Conservation (phyloP, 2,113 vertebrate species). For the Gambusia affinis region DNA sequence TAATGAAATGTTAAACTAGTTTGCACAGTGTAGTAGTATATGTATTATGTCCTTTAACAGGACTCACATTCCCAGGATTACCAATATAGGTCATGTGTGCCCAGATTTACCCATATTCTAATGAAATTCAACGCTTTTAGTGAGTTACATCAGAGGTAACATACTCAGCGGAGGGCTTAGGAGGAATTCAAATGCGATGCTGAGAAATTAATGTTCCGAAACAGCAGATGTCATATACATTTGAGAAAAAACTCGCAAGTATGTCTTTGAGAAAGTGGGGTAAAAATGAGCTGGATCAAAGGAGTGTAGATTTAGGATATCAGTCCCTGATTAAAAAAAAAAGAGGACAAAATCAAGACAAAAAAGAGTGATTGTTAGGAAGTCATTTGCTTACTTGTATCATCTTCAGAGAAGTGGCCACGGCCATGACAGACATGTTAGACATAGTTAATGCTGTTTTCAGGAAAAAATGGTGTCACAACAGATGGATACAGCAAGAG, state of each 20-base stretch:
- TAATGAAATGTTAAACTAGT: neutral
- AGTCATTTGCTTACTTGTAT: slow-evolving; percentile 18
- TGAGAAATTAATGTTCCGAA: slow-evolving; percentile 43
- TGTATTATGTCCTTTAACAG: neutral
- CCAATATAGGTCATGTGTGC: slow-evolving; percentile 39
- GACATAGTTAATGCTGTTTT: slow-evolving; percentile 96
- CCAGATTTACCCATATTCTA: slow-evolving; percentile 55
- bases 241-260: slow-evolving; percentile 29
- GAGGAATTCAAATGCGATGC: slow-evolving; percentile 52
- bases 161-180: slow-evolving; percentile 53
- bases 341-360: neutral
- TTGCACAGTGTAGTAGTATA: neutral
- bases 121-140: slow-evolving; percentile 51
- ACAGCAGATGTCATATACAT: slow-evolving; percentile 20
- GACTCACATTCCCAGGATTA: slow-evolving; percentile 1
- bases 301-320: slow-evolving; percentile 23
- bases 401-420: slow-evolving; percentile 89
- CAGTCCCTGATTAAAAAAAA: slow-evolving; percentile 24
- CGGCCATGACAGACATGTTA: slow-evolving; percentile 97
- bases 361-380: slow-evolving; percentile 27
- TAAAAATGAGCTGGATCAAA: slow-evolving; percentile 40
- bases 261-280: slow-evolving; percentile 14
- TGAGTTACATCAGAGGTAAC: slow-evolving; percentile 57
- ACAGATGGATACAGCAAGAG: slow-evolving; percentile 71
- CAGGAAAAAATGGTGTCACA: slow-evolving; percentile 90